phyloP scores from a whole-genome alignment of 2,797 vertebrate genomes.

The Spea hammondii region DNA sequence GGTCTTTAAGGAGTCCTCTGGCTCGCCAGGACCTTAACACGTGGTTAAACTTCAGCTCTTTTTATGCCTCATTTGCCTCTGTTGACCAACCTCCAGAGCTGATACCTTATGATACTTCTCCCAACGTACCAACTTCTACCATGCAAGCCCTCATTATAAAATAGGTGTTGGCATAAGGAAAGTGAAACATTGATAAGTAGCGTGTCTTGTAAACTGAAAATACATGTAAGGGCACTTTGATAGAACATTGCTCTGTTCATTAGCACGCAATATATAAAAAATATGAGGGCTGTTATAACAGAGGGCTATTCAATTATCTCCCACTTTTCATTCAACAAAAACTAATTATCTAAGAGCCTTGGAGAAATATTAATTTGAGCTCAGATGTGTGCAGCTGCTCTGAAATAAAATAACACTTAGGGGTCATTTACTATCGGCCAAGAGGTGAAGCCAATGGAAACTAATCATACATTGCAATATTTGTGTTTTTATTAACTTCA shows the following conservation, averaged over 20 bases:
- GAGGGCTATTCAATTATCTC: slow-evolving; percentile 38
- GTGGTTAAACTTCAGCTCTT: too few relatives aligned
- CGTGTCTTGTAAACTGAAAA: background rate
- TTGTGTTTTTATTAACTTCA: slow-evolving; percentile 42
- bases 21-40: too few relatives aligned
- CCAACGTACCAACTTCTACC: too few relatives aligned
- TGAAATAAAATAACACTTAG: slow-evolving; percentile 31
- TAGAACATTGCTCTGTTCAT: slow-evolving; percentile 1
- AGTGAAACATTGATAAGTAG: background rate
- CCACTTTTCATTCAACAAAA: slow-evolving; percentile 42
- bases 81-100: too few relatives aligned
- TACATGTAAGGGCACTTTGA: background rate
- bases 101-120: too few relatives aligned
- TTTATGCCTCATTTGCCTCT: too few relatives aligned
- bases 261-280: slow-evolving; percentile 7
- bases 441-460: slow-evolving; percentile 14
- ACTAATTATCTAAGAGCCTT: slow-evolving; percentile 31
- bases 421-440: slow-evolving; percentile 35
- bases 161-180: background rate
- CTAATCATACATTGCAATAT: slow-evolving; percentile 31
- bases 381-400: slow-evolving; percentile 23
- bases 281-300: slow-evolving; percentile 13
- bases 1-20: too few relatives aligned
- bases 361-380: slow-evolving; percentile 32
- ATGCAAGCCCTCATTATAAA: background rate